Evolutionary conservation across 2,113 vertebrate species (phyloP).

Genomic region (human): DNA sequence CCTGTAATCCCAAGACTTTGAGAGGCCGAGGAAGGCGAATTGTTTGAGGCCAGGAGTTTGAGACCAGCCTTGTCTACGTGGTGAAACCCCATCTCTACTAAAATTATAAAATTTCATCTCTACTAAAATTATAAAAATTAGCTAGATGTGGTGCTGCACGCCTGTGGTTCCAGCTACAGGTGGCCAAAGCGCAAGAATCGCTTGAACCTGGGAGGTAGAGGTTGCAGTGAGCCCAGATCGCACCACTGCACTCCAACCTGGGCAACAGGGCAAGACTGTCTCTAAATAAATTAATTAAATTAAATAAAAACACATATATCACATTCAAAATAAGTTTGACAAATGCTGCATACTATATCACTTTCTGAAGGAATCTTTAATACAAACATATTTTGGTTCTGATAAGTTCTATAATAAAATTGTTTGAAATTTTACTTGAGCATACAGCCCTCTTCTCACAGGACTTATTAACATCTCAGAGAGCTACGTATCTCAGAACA

Average conservation of each 20-base stretch:
- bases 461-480: background rate
- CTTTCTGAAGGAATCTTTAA: background rate
- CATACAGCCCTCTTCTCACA: background rate
- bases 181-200: background rate
- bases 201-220: background rate
- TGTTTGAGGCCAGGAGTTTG: background rate
- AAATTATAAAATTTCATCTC: background rate
- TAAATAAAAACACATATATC: background rate
- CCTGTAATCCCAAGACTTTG: background rate
- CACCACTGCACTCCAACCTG: background rate
- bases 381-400: background rate
- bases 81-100: background rate
- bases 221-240: background rate
- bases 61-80: background rate
- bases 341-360: background rate
- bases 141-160: background rate
- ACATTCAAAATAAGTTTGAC: constrained; percentile 23
- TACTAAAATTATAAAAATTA: background rate
- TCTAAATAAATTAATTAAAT: too few relatives aligned
- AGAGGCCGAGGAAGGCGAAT: background rate
- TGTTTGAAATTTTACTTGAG: background rate
- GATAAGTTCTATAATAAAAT: background rate
- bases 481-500: background rate
- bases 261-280: background rate
- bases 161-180: background rate